Conservation (phyloP, 2,888 invertebrate genomes). For the Thysanoteuthis rhombus region DNA sequence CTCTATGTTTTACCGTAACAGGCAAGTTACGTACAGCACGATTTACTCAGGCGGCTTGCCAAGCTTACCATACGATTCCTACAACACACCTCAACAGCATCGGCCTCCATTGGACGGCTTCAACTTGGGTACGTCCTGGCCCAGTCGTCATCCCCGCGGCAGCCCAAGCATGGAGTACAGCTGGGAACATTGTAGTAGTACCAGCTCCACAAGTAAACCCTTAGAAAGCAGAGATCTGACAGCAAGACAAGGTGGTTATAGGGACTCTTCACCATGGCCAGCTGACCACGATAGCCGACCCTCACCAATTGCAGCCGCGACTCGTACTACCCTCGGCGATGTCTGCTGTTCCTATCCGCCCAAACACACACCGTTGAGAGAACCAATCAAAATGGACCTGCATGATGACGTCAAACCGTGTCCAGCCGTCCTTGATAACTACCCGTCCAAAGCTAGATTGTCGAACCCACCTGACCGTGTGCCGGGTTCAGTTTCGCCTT, state of each 20-base stretch:
- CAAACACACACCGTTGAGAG: constrained; percentile 25
- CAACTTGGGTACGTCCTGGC: neutral
- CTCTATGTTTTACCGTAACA: constrained; percentile 21
- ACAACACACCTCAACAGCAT: constrained; percentile 20
- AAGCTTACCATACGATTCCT: constrained; percentile 22
- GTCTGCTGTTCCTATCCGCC: constrained; percentile 19
- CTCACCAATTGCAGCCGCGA: neutral
- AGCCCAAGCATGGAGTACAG: constrained; percentile 16
- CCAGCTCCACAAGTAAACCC: neutral
- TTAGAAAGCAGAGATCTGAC: constrained; percentile 1
- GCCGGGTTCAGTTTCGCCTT: constrained; percentile 12
- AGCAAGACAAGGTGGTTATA: neutral
- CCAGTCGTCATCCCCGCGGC: neutral
- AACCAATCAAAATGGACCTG: constrained; percentile 20
- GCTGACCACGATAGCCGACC: constrained; percentile 1
- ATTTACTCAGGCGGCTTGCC: constrained; percentile 28
- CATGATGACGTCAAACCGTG: constrained; percentile 24
- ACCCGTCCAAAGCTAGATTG: constrained; percentile 18
- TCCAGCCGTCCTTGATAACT: constrained; percentile 17
- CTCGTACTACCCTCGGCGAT: neutral
- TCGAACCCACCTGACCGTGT: neutral
- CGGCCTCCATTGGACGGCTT: neutral
- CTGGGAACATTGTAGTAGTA: constrained; percentile 19
- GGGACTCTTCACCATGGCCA: neutral
- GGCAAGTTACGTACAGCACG: constrained; percentile 26